phyloP scores from a whole-genome alignment of 2,888 invertebrate species.

The Drosophila mimetica region DNA sequence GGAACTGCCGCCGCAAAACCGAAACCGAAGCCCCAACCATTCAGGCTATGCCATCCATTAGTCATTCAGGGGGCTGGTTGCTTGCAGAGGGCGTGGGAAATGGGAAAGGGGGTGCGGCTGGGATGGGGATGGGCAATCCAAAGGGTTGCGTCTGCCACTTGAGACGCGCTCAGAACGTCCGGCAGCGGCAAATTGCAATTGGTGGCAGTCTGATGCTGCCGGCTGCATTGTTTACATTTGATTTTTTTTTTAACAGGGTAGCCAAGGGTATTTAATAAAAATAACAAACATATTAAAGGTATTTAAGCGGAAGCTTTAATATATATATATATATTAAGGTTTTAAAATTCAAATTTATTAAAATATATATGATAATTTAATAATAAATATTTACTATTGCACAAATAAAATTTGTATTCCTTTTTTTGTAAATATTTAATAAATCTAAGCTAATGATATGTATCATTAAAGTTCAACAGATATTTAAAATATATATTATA shows the following conservation, averaged over 20 bases:
- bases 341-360: no score
- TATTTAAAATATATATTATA: no score
- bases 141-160: constrained; percentile 50
- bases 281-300: neutral
- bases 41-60: constrained; percentile 35
- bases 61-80: constrained; percentile 27
- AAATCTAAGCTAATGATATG: no score
- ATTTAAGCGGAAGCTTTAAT: no score
- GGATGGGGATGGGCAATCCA: neutral
- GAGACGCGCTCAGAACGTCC: constrained; percentile 45
- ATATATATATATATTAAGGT: no score
- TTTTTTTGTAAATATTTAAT: no score
- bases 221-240: constrained; percentile 41
- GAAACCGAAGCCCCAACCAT: constrained; percentile 26
- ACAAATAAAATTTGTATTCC: no score
- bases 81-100: neutral
- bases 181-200: constrained; percentile 48
- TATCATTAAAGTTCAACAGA: no score
- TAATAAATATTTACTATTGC: no score
- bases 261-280: neutral
- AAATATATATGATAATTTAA: no score
- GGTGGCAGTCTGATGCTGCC: constrained; percentile 35
- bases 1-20: constrained; percentile 25
- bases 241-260: constrained; percentile 4
- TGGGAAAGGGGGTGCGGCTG: neutral